These are phyloP conservation scores for Bombus pyrosoma DNA, from an alignment of 1,140 invertebrate genomes.

Conservation along the genomic window DNA sequence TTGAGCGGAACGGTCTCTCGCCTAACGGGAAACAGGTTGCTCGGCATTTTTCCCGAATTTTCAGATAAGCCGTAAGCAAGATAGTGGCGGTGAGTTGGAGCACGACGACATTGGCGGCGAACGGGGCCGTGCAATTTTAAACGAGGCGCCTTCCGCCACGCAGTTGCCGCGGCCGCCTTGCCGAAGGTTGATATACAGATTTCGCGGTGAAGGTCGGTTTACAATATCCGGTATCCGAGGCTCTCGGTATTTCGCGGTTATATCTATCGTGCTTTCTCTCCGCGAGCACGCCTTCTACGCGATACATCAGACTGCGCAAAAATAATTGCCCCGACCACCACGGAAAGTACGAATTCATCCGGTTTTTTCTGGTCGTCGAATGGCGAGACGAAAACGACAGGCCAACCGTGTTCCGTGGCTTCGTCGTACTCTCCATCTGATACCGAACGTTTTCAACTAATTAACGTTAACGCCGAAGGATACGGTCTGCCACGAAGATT, in stretches of 20 bases:
- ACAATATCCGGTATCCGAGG: conserved; percentile 49
- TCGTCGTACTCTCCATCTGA: neutral
- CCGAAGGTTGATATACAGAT: conserved; percentile 48
- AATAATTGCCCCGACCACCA: conserved; percentile 27
- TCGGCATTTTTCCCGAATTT: conserved; percentile 43
- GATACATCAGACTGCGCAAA: conserved; percentile 22
- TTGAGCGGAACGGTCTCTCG: conserved; percentile 24
- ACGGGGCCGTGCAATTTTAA: conserved; percentile 27
- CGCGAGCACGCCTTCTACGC: neutral
- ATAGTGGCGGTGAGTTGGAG: neutral
- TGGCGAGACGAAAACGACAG: conserved; percentile 4
- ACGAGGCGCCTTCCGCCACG: neutral
- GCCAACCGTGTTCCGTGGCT: neutral
- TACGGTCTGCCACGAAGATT: neutral
- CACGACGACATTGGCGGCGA: conserved; percentile 32
- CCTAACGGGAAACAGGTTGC: conserved; percentile 44
- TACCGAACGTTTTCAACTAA: neutral
- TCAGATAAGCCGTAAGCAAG: conserved; percentile 8
- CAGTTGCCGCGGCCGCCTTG: conserved; percentile 4
- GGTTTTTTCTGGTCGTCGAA: neutral
- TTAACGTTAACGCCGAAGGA: conserved; percentile 5
- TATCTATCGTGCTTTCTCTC: conserved; percentile 46
- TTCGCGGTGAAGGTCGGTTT: conserved; percentile 61
- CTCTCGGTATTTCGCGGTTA: conserved; percentile 32
- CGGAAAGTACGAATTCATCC: conserved; percentile 8